Evolutionary conservation across 2,888 invertebrate species (phyloP), one percentile per base, ranked within the genome.

Genomic region (Spisula subtruncata): DNA sequence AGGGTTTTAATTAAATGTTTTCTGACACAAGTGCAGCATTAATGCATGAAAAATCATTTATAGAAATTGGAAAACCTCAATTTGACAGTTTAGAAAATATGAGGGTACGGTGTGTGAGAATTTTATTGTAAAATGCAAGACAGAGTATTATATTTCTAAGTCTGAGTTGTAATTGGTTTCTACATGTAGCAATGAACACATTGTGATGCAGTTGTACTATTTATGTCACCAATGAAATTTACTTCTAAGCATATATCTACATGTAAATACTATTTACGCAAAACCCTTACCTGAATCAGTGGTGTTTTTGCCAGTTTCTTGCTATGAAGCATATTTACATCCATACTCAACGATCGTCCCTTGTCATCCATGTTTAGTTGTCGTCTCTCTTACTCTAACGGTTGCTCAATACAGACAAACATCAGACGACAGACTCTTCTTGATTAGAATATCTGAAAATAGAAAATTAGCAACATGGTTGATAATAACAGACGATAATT

Each of bases 221-320:
- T 41, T 41, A 41, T 41, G 2, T 41, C 41, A 41, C 8, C 41
- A 2, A 41, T 41, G 41, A 41, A 2, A 41, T 41, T 41, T 8
- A 6, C 4, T 16, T 16, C 51, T 51, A 10, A 51, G 14, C 12
- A 51, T 14, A 10, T 6, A 51, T 16, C 12, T 41, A 41, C 2
- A 41, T 41, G 8, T 41, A 12, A 51, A n/a, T n/a, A n/a, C n/a
- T n/a, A n/a, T n/a, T n/a, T 12, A 51, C 12, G 32, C 12, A 35
- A 32, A 75, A 0, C 32, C 0, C 12, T 75, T 75, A 75, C 75
- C 75, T 75, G 75, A 35, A 75, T 75, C 35, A 75, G 20, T 5
- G 75, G 75, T 14, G 75, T 75, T 75, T 75, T 75, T 16, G 60
- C 35, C 10, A 35, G 75, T 75, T 75, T 35, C 32, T 75, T 35